Evolutionary conservation across 2,888 invertebrate species (phyloP).

Genomic region (Athalia rosae): DNA sequence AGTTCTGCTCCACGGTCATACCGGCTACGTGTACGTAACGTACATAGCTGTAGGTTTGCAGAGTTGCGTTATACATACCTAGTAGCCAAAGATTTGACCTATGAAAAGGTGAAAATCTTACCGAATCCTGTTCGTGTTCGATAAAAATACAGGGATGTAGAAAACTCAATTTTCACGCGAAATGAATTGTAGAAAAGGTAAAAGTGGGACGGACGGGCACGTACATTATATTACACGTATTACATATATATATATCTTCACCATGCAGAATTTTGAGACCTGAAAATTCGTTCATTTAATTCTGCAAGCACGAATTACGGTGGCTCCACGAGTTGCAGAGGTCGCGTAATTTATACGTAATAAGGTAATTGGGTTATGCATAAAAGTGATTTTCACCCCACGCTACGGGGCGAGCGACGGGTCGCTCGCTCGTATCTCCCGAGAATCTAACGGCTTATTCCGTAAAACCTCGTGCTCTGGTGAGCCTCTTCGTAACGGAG

Average conservation of each 20-base stretch:
- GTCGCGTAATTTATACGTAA: conserved; percentile 32
- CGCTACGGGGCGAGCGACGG: not conserved
- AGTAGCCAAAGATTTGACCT: not conserved
- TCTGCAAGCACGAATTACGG: conserved; percentile 15
- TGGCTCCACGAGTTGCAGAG: conserved; percentile 31
- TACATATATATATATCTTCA: not conserved
- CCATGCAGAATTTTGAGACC: not conserved
- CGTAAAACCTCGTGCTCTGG: conserved; percentile 20
- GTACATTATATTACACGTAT: too few relatives aligned
- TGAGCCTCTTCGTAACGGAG: not conserved
- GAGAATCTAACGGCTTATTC: conserved; percentile 32
- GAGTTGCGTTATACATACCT: not conserved
- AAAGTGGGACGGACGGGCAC: not conserved
- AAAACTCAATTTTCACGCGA: too few relatives aligned
- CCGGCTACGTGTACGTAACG: too few relatives aligned
- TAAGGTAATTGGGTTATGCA: conserved; percentile 23
- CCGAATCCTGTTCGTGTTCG: not conserved
- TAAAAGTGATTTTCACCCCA: conserved; percentile 23
- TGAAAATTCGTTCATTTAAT: conserved; percentile 24
- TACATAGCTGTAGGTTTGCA: not conserved
- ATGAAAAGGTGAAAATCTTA: not conserved
- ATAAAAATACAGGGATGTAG: not conserved
- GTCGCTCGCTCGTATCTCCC: conserved; percentile 17
- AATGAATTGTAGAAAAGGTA: not conserved
- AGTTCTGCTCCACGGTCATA: too few relatives aligned